Evolutionary conservation across 1,140 invertebrate species (phyloP), one percentile per base, ranked within the genome.

Genomic region (Drosophila funebris): DNA sequence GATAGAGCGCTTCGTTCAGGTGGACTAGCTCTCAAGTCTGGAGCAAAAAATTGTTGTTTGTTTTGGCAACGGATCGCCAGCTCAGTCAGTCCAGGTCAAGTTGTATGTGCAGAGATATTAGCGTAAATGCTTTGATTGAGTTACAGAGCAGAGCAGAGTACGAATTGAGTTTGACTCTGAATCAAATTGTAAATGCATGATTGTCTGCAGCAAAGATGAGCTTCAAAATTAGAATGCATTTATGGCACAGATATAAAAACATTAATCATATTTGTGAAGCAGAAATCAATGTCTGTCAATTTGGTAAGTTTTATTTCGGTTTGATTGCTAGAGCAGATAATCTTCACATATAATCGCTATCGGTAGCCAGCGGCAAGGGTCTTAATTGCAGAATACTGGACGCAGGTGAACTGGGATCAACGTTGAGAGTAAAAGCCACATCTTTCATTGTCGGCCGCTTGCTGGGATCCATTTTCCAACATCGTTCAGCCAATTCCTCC

Each of bases 111-210:
- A 72, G 43, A 56, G 41, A 84, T 80, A 80, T 85, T 77, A 85
- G 80, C 81, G 58, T 77, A 71, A 76, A 76, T 77, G 37, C 68
- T 60, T 58, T 68, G 68, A 83, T 84, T 79, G 73, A 78, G 72
- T 78, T 75, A 8, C 29, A 29, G 27, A 27, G 37, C 29, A 29
- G 27, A 27, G 37, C 29, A 50, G 41, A 27, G 11, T 13, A 4
- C 11, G 33, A 69, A 52, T 81, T 76, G 57, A 11, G 33, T 37
- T 24, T 44, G 68, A 39, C 52, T 37, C 11, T 13, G 39, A 48
- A 44, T 46, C 27, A 56, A 64, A 44, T 44, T 54, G 62, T 1
- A 62, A 54, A 36, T n/a, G n/a, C n/a, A n/a, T n/a, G n/a, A n/a
- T 54, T 46, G 50, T 11, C 37, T 9, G 48, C 37, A 22, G 27